Conservation (phyloP, 2,888 invertebrate species). For the Pediacus dermestoides region DNA sequence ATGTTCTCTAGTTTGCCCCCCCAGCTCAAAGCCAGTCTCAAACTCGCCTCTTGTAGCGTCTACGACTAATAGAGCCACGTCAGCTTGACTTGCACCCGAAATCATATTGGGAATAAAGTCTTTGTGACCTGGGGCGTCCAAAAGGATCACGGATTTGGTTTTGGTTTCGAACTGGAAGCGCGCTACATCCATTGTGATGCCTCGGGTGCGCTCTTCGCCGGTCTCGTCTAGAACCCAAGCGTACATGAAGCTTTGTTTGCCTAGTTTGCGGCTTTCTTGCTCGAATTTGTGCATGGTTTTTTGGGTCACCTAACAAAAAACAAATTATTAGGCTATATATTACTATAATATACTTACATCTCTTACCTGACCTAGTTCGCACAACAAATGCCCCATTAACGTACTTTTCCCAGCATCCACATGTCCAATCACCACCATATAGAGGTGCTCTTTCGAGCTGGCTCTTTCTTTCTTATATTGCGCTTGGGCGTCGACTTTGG, state of each 20-base stretch:
- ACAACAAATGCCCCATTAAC: slow-evolving; percentile 92
- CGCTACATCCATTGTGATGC: slow-evolving; percentile 99
- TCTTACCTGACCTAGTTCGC: slow-evolving; percentile 73
- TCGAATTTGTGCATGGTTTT: slow-evolving; percentile 94
- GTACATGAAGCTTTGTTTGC: slow-evolving; percentile 96
- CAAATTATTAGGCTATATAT: not conserved
- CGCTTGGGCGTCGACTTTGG: slow-evolving; percentile 56
- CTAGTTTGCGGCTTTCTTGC: slow-evolving; percentile 93
- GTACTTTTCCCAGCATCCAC: slow-evolving; percentile 98
- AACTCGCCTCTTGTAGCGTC: slow-evolving; percentile 97
- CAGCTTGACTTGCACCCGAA: slow-evolving; percentile 96
- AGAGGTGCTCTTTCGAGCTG: slow-evolving; percentile 79
- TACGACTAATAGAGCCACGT: slow-evolving; percentile 93
- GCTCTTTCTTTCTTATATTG: slow-evolving; percentile 73
- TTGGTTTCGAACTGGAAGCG: slow-evolving; percentile 88
- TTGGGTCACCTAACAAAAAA: slow-evolving; percentile 60
- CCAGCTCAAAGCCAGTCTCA: slow-evolving; percentile 97
- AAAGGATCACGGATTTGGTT: slow-evolving; percentile 67
- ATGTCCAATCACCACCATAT: slow-evolving; percentile 92
- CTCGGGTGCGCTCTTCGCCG: slow-evolving; percentile 91
- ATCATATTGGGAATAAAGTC: slow-evolving; percentile 99
- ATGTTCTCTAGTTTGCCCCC: slow-evolving; percentile 97
- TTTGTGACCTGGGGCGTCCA: slow-evolving; percentile 98
- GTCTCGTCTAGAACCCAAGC: slow-evolving; percentile 99
- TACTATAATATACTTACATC: no score